Conservation (phyloP, 2,888 invertebrate species). For the Mantis religiosa region DNA sequence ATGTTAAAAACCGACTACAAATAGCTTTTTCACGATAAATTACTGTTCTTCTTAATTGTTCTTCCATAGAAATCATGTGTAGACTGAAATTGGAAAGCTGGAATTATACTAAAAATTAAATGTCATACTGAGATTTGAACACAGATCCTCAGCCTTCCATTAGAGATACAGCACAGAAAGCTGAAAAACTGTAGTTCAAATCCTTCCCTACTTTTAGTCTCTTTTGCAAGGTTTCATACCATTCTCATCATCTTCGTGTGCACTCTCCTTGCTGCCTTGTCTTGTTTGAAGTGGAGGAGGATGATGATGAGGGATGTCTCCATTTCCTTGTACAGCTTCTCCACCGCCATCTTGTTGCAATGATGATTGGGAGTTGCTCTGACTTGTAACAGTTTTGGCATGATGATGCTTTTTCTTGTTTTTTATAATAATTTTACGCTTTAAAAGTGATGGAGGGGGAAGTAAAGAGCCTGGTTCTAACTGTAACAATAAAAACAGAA, state of each 20-base stretch:
- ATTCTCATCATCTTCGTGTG: slow-evolving; percentile 50
- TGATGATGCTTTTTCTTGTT: slow-evolving; percentile 90
- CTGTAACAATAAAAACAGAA: slow-evolving; percentile 38
- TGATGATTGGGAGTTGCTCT: slow-evolving; percentile 33
- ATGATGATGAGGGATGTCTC: slow-evolving; percentile 56
- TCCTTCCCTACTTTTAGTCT: no score
- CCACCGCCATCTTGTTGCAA: slow-evolving; percentile 32
- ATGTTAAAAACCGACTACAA: no score
- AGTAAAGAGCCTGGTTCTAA: slow-evolving; percentile 67
- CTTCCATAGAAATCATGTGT: no score
- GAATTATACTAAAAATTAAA: no score
- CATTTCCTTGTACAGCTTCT: slow-evolving; percentile 52
- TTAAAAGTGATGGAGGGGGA: slow-evolving; percentile 79
- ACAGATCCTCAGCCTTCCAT: no score
- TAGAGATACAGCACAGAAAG: no score
- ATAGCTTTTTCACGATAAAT: no score
- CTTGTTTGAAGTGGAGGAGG: slow-evolving; percentile 55
- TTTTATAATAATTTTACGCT: slow-evolving; percentile 91
- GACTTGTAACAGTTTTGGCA: slow-evolving; percentile 55
- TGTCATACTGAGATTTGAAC: no score
- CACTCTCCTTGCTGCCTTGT: slow-evolving; percentile 78
- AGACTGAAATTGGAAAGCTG: no score
- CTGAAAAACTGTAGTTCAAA: no score
- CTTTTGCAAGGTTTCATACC: slow-evolving; percentile 19
- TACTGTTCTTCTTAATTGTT: no score